These are phyloP conservation scores for Morinoia aosen DNA, from an alignment of 2,888 invertebrate species.

Conservation along the genomic window DNA sequence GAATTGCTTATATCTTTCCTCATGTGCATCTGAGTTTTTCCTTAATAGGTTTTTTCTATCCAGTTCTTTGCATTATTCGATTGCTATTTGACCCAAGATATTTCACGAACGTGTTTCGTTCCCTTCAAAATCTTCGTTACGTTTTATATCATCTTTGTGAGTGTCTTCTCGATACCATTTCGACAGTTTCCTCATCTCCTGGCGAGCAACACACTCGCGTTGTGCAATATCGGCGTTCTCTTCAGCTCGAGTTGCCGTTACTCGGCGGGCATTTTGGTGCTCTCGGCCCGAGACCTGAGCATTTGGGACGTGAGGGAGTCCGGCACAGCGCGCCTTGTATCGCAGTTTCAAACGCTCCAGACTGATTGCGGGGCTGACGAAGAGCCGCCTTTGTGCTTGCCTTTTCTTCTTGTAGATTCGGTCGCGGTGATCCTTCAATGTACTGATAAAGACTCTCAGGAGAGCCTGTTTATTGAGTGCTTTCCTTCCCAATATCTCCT, in stretches of 20 bases:
- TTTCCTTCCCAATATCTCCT: constrained; percentile 42
- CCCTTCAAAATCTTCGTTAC: not conserved
- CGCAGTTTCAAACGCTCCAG: not conserved
- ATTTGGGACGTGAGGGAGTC: not conserved
- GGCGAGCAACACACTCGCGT: not conserved
- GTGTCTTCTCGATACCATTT: not conserved
- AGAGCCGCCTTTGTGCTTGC: constrained; percentile 26
- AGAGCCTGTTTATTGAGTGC: constrained; percentile 51
- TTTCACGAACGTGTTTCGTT: not conserved
- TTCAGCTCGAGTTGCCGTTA: not conserved
- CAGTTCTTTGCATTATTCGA: no score
- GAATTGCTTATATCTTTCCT: no score
- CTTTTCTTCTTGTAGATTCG: constrained; percentile 51
- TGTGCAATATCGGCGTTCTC: not conserved
- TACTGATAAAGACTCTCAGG: constrained; percentile 50
- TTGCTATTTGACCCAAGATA: no score
- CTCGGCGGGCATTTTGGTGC: not conserved
- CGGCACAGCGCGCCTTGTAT: not conserved
- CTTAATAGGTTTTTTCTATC: no score
- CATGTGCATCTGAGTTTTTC: no score
- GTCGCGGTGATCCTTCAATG: constrained; percentile 45
- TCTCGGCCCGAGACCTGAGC: not conserved
- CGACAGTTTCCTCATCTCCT: not conserved
- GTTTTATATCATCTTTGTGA: not conserved
- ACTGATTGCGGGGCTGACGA: constrained; percentile 28